A percentile compares a stretch with the other conserved stretches of the same genome.
These are phyloP conservation scores for Wiebesia pumilae DNA, from an alignment of 1,140 invertebrate species.

Conservation along the genomic window DNA sequence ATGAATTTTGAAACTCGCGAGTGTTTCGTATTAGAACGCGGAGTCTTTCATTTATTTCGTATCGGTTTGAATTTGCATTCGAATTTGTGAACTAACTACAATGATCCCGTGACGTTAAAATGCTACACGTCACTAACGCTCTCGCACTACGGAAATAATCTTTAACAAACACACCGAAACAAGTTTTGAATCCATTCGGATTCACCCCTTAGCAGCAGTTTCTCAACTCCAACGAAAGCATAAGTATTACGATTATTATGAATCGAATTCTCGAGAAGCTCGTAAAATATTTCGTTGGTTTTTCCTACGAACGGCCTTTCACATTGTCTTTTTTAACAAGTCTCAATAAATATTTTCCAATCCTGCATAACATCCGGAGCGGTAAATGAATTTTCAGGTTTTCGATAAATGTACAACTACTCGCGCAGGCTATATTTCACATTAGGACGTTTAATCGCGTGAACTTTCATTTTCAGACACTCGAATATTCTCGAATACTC, in stretches of 20 bases:
- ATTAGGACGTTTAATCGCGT: not conserved
- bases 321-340: not conserved
- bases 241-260: not conserved
- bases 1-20: too few species aligned
- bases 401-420: not conserved
- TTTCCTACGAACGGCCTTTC: too few species aligned
- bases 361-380: not conserved
- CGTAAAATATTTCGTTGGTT: too few species aligned
- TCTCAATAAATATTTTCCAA: not conserved
- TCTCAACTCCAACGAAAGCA: not conserved
- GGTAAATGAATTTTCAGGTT: not conserved
- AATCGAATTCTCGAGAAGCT: not conserved
- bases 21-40: too few species aligned
- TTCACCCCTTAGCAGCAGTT: not conserved
- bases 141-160: not conserved
- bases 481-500: not conserved
- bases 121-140: not conserved
- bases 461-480: not conserved
- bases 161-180: not conserved
- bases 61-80: not conserved
- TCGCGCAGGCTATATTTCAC: too few species aligned
- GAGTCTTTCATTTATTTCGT: not conserved
- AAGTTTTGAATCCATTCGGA: too few species aligned
- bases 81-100: not conserved
- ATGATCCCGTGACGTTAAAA: not conserved